These are phyloP conservation scores for Chaenogobius annularis DNA, from an alignment of 2,113 vertebrate genomes.

Conservation along the genomic window DNA sequence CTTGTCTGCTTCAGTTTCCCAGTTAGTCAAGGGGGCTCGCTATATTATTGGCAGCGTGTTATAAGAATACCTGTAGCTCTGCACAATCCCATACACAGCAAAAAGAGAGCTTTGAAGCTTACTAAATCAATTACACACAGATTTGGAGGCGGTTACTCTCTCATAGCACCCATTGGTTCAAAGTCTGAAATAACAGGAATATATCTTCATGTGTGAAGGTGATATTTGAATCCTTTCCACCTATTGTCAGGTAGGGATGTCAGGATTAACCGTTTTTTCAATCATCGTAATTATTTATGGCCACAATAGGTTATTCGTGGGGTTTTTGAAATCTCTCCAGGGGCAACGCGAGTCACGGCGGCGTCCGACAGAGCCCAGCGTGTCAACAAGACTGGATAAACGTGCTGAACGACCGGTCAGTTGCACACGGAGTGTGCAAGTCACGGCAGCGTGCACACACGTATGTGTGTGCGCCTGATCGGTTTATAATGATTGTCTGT, in stretches of 20 bases:
- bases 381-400: too few relatives aligned
- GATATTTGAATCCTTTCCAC: constrained; percentile 11
- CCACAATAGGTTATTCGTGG: too few relatives aligned
- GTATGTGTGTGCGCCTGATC: too few relatives aligned
- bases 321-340: too few relatives aligned
- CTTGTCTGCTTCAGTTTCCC: constrained; percentile 37
- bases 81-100: constrained; percentile 58
- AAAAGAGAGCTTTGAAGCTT: constrained; percentile 65
- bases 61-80: constrained; percentile 59
- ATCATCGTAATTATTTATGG: too few relatives aligned
- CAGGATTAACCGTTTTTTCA: too few relatives aligned
- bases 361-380: too few relatives aligned
- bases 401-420: too few relatives aligned
- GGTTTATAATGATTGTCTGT: too few relatives aligned
- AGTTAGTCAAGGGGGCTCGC: constrained; percentile 48
- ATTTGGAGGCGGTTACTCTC: constrained; percentile 44
- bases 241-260: constrained; percentile 25
- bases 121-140: constrained; percentile 73
- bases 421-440: too few relatives aligned
- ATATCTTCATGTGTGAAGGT: constrained; percentile 18
- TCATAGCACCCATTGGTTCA: constrained; percentile 45
- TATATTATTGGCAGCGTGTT: constrained; percentile 66
- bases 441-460: too few relatives aligned
- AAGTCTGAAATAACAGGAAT: constrained; percentile 26
- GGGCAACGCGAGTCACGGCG: too few relatives aligned